phyloP scores from a whole-genome alignment of 2,797 vertebrate species.

The Gallinago nigripennis region DNA sequence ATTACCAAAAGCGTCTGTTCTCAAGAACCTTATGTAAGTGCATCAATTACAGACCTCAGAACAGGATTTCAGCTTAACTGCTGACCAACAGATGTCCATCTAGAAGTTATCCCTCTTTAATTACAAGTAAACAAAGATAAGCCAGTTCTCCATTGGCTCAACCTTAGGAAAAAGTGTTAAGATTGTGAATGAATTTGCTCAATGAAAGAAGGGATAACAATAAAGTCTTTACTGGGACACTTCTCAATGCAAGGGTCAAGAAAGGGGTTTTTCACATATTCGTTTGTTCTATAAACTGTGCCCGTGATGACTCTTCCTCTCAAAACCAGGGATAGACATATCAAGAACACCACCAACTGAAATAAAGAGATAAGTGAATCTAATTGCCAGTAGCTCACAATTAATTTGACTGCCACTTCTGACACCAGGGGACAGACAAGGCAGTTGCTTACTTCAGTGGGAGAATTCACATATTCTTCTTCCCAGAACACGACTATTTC shows the following conservation, averaged over 20 bases:
- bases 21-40: neutral
- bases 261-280: neutral
- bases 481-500: neutral
- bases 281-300: neutral
- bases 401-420: neutral
- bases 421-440: neutral
- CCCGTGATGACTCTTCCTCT: neutral
- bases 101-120: neutral
- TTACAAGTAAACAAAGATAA: neutral
- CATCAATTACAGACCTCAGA: neutral
- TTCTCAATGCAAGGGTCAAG: neutral
- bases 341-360: neutral
- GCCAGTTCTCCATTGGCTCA: neutral
- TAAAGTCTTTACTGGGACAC: neutral
- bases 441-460: neutral
- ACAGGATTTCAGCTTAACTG: neutral
- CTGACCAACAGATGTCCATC: slow-evolving; percentile 1
- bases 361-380: neutral
- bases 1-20: neutral
- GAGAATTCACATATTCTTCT: neutral
- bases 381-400: neutral
- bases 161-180: neutral
- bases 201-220: neutral
- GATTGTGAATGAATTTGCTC: neutral
- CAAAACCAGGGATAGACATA: fast-evolving